Evolutionary conservation across 2,888 invertebrate species (phyloP), one percentile per base, ranked within the genome.

Genomic region (Lasioglossum vierecki): DNA sequence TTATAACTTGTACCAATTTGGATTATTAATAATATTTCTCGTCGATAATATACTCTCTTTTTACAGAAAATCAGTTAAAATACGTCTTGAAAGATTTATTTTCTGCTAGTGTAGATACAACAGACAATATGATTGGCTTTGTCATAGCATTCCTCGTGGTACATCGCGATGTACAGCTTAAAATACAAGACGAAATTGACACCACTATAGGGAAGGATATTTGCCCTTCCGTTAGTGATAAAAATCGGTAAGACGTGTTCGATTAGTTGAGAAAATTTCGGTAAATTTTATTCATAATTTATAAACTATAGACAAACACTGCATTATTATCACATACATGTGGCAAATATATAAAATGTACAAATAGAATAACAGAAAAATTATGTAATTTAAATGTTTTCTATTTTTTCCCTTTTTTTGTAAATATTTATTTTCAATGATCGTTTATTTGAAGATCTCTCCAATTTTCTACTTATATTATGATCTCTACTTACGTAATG

Each of bases 31-130:
- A 30, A 18, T 30, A 63, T 63, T n/a, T 39, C 13, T 26, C 2
- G 6, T 49, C n/a, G 8, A 73, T 39, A 73, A 79, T 70, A 0
- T 35, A 39, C 26, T 35, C 2, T n/a, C n/a, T 53, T 41, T 96
- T 97, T 93, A 95, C 96, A 88, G 98, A 98, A 93, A 96, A 96
- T 4, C 98, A 98, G 91, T 95, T 98, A 79, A 94, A 98, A 80
- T 97, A 98, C 0, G 96, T 97, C 90, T 97, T 98, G 90, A 96
- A 98, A 96, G 98, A 98, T 91, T 96, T 98, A 96, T 98, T 98
- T 91, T 96, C 97, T 96, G 98, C 98, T 49, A 98, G 98, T 0
- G 97, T 98, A 0, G 98, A 98, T 95, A 98, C 98, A 0, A 98
- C 98, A 0, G 97, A 96, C 79, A 98, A 98, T 93, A 97, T 97